Conservation (phyloP, 2,888 invertebrate species). For the Rhimphoctona megacephalus region DNA sequence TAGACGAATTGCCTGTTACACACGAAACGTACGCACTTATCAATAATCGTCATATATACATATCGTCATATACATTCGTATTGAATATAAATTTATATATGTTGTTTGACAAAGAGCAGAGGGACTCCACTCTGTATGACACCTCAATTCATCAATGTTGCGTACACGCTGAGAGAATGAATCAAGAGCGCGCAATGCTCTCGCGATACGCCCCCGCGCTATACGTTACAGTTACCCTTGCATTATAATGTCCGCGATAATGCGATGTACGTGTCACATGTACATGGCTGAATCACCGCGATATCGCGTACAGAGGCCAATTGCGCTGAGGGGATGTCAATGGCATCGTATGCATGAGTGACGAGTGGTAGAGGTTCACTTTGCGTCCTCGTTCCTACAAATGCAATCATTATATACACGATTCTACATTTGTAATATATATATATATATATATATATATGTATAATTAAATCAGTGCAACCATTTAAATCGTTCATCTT, state of each 20-base stretch:
- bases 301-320: conserved; percentile 18
- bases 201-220: not conserved
- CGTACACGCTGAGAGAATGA: conserved; percentile 29
- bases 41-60: conserved; percentile 8
- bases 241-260: conserved; percentile 26
- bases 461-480: not conserved
- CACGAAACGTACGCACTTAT: conserved; percentile 8
- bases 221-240: conserved; percentile 27
- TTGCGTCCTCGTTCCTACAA: not conserved
- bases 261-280: conserved; percentile 25
- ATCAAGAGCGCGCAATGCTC: conserved; percentile 19
- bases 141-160: conserved; percentile 44
- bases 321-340: conserved; percentile 39
- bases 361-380: conserved; percentile 4
- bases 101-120: not conserved
- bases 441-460: not conserved
- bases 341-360: conserved; percentile 34
- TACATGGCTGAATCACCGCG: conserved; percentile 19
- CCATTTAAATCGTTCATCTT: no score
- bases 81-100: not conserved
- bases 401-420: not conserved
- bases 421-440: not conserved
- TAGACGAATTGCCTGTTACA: not conserved
- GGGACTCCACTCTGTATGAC: conserved; percentile 18
- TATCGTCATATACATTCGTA: not conserved